Base-by-base conservation (phyloP, 2,888 invertebrate species). In the Watsonalla cultraria region DNA sequence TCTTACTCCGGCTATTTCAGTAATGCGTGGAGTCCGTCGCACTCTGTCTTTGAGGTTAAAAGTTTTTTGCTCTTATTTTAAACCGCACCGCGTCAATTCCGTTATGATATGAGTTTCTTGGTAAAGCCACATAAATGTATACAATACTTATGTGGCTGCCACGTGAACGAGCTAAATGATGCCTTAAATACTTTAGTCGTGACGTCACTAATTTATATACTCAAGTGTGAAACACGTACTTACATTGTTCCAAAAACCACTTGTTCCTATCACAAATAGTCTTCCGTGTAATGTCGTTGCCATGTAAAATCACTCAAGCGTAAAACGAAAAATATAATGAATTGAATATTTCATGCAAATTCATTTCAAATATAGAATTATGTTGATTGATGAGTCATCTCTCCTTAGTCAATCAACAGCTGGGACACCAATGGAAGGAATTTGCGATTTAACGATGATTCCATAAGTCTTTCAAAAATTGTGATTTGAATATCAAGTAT, bases 151-250 rank as follows among this genome's bases (percentile, higher is more conserved):
- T 24, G 24, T 24, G 5, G 42, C 11, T 42, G 42, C 11, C 11
- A 42, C 9, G 42, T 42, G 8, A 42, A 42, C 11, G 42, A 1
- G 11, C 42, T 11, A 42, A 42, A 42, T 42, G 24, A 4, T 24
- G 4, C 4, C 24, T 24, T 24, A 37, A 7, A 7, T 37, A 8
- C 37, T 8, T 37, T 8, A 37, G 37, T 5, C 37, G 37, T 7
- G 51, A 56, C 64, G 64, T 64, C 64, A 64, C 55, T 57, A 52
- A 51, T 58, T 57, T 60, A 65, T 65, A 61, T 52, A 65, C 57
- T 63, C 68, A 70, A 62, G 65, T 68, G 65, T 57, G 53, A 45
- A 47, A 57, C 61, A 55, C 56, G 48, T 57, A 42, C 7, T 8
- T 42, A 42, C 39, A 46, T 60, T 59, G 58, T 63, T 51, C 47